These are phyloP conservation scores for Litocranius walleri DNA, from an alignment of 2,113 vertebrate genomes.

Conservation along the genomic window DNA sequence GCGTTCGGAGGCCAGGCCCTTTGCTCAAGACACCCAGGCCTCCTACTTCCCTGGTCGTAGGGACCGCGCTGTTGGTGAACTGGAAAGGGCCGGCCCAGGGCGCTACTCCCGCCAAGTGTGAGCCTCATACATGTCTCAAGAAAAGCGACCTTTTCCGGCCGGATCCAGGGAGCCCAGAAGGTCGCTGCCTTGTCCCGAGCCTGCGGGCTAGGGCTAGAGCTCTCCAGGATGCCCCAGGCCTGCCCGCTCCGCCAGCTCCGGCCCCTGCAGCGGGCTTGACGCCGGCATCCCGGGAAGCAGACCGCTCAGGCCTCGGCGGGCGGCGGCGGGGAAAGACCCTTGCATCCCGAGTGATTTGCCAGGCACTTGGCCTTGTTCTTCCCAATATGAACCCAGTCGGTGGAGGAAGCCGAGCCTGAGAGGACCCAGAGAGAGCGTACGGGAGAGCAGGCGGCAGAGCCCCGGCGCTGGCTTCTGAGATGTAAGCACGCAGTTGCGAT, in stretches of 20 bases:
- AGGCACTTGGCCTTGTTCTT: neutral
- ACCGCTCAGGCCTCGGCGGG: neutral
- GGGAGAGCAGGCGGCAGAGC: neutral
- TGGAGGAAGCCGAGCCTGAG: neutral
- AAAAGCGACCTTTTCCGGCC: conserved; percentile 46
- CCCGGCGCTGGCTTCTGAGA: neutral
- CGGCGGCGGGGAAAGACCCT: neutral
- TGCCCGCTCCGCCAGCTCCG: neutral
- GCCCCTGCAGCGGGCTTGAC: neutral
- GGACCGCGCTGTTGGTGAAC: neutral
- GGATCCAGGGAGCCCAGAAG: conserved; percentile 22
- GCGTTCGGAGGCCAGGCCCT: neutral
- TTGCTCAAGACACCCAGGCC: neutral
- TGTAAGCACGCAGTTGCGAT: neutral
- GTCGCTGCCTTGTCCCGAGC: conserved; percentile 1
- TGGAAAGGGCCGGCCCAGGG: neutral
- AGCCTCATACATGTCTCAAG: conserved; percentile 45
- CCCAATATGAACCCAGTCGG: neutral
- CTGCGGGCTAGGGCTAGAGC: neutral
- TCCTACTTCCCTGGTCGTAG: neutral
- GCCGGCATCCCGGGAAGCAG: neutral
- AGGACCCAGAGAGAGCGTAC: neutral
- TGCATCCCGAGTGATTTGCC: neutral
- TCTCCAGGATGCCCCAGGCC: neutral
- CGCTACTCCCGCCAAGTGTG: neutral